phyloP scores from a whole-genome alignment of 2,113 vertebrate species.

The Urocitellus parryii region DNA sequence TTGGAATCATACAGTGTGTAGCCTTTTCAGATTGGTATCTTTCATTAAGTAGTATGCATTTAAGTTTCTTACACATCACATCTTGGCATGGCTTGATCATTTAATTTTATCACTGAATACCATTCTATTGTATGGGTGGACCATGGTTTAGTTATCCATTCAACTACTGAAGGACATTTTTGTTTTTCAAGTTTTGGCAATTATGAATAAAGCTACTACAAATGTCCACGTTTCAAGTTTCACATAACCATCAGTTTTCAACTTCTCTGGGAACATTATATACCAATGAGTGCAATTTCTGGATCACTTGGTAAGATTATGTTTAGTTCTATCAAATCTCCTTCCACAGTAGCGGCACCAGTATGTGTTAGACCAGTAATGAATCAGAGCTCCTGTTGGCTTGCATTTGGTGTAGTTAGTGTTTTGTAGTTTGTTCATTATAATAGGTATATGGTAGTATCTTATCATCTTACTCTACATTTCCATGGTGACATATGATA shows the following conservation, averaged over 20 bases:
- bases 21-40: background rate
- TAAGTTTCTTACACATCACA: too few species aligned
- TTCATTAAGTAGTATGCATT: background rate
- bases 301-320: background rate
- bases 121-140: background rate
- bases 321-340: background rate
- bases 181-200: background rate
- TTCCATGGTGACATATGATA: background rate
- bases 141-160: background rate
- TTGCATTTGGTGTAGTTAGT: background rate
- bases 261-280: background rate
- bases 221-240: background rate
- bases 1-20: background rate
- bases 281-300: background rate
- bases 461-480: background rate
- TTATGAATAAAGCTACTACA: background rate
- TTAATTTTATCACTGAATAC: background rate
- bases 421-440: too few species aligned
- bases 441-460: rapidly evolving
- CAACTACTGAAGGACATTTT: background rate
- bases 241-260: background rate
- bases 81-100: background rate
- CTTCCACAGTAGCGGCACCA: background rate
- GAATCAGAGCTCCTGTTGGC: background rate
- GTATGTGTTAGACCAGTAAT: background rate